These are phyloP conservation scores for Lophochroa leadbeateri DNA, from an alignment of 2,113 vertebrate species.

Conservation along the genomic window DNA sequence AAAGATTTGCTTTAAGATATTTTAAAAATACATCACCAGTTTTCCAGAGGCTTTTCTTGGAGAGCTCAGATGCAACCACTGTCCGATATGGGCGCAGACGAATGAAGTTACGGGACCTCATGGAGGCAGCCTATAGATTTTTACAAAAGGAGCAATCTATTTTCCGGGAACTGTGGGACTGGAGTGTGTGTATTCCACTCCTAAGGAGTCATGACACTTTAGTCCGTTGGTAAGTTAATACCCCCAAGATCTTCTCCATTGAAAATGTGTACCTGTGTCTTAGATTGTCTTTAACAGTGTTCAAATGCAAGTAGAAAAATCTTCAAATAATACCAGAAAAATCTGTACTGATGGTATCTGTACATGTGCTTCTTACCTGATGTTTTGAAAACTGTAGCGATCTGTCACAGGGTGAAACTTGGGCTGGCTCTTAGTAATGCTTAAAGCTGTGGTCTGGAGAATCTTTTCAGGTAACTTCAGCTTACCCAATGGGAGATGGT, in stretches of 20 bases:
- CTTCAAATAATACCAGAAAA: background rate
- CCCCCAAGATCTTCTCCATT: background rate
- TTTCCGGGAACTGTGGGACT: slow-evolving; percentile 92
- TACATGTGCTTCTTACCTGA: background rate
- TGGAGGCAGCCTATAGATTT: slow-evolving; percentile 93
- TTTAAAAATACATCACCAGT: slow-evolving; percentile 89
- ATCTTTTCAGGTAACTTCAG: background rate
- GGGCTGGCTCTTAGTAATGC: background rate
- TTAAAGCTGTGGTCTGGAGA: background rate
- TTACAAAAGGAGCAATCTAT: slow-evolving; percentile 85
- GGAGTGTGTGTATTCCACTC: slow-evolving; percentile 95
- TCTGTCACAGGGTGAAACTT: background rate
- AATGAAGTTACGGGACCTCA: slow-evolving; percentile 96
- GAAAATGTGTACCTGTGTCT: background rate
- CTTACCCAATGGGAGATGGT: background rate
- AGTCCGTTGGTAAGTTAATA: slow-evolving; percentile 87
- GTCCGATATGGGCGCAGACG: slow-evolving; percentile 90
- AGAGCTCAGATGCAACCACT: slow-evolving; percentile 87
- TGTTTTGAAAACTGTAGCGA: background rate
- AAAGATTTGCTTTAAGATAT: slow-evolving; percentile 91
- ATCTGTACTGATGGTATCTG: accelerated
- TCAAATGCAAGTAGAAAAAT: background rate
- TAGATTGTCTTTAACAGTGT: background rate
- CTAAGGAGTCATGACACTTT: slow-evolving; percentile 92
- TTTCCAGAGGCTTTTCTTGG: slow-evolving; percentile 95